These are phyloP conservation scores for Stenopsyche tienmushanensis DNA, from an alignment of 1,140 invertebrate genomes.

Conservation along the genomic window DNA sequence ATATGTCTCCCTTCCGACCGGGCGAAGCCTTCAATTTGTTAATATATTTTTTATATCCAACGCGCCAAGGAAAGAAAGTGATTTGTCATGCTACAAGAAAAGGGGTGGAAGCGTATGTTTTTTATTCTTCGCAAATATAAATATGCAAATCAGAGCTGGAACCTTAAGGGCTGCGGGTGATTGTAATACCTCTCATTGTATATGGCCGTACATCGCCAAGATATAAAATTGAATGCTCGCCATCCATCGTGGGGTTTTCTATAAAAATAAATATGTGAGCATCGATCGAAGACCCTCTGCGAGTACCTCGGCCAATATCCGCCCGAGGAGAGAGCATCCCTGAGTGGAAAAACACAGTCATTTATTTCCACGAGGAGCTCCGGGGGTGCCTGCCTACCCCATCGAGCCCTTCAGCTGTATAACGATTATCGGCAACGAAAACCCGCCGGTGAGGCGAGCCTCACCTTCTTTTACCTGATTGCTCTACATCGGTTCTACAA, in stretches of 20 bases:
- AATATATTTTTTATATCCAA: neutral
- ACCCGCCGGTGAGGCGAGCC: constrained; percentile 8
- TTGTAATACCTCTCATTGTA: neutral
- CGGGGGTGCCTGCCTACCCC: constrained; percentile 3
- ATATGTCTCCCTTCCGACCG: no score
- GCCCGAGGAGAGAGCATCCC: constrained; percentile 24
- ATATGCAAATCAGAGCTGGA: neutral
- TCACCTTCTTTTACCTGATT: constrained; percentile 10
- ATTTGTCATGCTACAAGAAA: neutral
- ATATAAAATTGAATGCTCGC: neutral
- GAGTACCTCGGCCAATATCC: constrained; percentile 29
- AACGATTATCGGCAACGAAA: constrained; percentile 40
- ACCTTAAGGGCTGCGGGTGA: neutral
- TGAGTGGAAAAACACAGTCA: constrained; percentile 41
- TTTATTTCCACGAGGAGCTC: constrained; percentile 38
- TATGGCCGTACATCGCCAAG: neutral
- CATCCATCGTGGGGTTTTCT: neutral
- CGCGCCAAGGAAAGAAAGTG: neutral
- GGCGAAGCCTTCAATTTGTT: no score
- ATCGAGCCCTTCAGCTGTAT: constrained; percentile 31
- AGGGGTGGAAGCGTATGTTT: neutral
- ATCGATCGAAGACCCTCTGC: constrained; percentile 29
- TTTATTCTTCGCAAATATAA: neutral
- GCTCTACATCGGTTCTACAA: constrained; percentile 7
- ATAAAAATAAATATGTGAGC: constrained; percentile 25